Evolutionary conservation across 1,140 invertebrate species (phyloP).

Genomic region (Monochamus saltuarius): DNA sequence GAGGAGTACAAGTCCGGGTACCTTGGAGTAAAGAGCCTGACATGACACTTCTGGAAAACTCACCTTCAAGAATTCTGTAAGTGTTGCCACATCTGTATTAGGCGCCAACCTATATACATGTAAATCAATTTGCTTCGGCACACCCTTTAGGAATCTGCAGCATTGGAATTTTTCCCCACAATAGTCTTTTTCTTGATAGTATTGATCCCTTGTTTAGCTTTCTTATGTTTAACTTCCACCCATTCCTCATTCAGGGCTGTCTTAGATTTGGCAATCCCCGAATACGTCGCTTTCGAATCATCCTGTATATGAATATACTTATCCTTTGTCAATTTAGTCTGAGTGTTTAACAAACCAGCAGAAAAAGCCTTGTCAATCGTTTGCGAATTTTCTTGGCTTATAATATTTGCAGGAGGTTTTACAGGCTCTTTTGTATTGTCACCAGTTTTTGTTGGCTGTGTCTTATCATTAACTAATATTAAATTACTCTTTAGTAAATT

Average conservation of each 20-base stretch:
- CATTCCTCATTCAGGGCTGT: no score
- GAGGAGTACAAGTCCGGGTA: conserved; percentile 11
- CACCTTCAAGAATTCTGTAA: neutral
- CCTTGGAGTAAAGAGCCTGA: neutral
- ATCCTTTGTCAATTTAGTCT: conserved; percentile 14
- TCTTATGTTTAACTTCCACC: neutral
- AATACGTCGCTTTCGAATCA: neutral
- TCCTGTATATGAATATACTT: conserved; percentile 14
- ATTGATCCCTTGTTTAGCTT: neutral
- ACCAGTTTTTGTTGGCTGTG: neutral
- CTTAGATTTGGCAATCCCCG: no score
- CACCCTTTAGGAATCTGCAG: conserved; percentile 1
- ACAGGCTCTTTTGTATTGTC: neutral
- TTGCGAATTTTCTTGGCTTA: conserved; percentile 7
- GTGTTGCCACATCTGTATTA: conserved; percentile 3
- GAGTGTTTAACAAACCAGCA: conserved; percentile 11
- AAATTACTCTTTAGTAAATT: conserved; percentile 1
- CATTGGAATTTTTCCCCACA: conserved; percentile 1
- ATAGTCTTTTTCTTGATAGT: neutral
- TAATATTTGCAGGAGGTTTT: neutral
- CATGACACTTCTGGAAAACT: conserved; percentile 4
- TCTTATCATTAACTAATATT: neutral
- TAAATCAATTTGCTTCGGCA: conserved; percentile 4
- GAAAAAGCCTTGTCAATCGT: neutral
- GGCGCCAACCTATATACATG: conserved; percentile 5